Conservation (phyloP, 2,888 invertebrate species). For the Cyrtodaria siliqua region DNA sequence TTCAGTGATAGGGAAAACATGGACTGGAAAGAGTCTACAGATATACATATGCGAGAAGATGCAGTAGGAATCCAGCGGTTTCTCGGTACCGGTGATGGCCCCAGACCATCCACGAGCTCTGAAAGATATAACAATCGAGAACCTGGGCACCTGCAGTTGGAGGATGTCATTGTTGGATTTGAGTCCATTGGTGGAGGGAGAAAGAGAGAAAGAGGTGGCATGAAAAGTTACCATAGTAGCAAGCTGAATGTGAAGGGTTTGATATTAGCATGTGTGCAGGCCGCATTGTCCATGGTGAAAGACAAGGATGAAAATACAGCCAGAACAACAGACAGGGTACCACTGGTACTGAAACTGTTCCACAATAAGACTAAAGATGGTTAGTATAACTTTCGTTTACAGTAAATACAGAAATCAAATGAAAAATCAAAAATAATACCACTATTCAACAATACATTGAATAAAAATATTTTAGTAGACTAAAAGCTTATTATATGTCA, state of each 20-base stretch:
- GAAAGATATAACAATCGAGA: neutral
- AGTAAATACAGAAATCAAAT: neutral
- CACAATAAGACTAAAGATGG: constrained; percentile 11
- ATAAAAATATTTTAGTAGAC: neutral
- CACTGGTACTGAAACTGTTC: constrained; percentile 65
- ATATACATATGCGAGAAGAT: too few species aligned
- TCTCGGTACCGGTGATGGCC: neutral
- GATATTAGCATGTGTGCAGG: constrained; percentile 71
- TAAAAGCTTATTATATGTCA: too few species aligned
- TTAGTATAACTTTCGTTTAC: neutral
- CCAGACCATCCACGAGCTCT: neutral
- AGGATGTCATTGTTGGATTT: constrained; percentile 20
- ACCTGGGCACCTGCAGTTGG: constrained; percentile 5
- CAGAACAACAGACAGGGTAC: constrained; percentile 74
- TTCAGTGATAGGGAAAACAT: constrained; percentile 3
- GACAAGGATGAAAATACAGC: constrained; percentile 58
- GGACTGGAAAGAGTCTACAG: constrained; percentile 1
- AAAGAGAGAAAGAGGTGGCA: neutral
- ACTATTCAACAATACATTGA: neutral
- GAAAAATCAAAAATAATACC: neutral
- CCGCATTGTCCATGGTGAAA: constrained; percentile 76
- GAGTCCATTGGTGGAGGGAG: neutral
- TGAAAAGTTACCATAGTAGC: neutral
- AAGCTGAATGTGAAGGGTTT: constrained; percentile 56
- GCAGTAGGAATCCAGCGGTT: too few species aligned